These are phyloP conservation scores for Rhyzopertha dominica DNA, from an alignment of 1,140 invertebrate genomes.

Conservation along the genomic window DNA sequence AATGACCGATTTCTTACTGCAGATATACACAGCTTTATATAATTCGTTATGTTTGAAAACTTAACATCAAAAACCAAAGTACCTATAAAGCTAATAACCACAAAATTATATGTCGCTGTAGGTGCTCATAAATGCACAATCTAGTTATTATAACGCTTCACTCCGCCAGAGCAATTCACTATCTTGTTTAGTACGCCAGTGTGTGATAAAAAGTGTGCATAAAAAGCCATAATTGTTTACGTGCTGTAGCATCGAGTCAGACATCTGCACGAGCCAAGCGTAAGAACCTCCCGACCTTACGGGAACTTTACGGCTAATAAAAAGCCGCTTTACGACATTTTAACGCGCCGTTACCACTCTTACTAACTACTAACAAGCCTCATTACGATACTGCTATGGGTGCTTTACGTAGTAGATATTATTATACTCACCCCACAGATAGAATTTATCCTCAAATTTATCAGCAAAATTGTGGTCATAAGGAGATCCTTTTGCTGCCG, in stretches of 20 bases:
- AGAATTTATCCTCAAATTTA: constrained; percentile 23
- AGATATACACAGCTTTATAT: too few relatives aligned
- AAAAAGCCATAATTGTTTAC: constrained; percentile 36
- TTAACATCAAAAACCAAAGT: too few relatives aligned
- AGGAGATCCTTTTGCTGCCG: too few relatives aligned
- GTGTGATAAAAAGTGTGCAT: constrained; percentile 15
- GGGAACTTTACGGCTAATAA: constrained; percentile 41
- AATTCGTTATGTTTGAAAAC: too few relatives aligned
- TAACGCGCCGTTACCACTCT: constrained; percentile 41
- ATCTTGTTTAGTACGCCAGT: too few relatives aligned
- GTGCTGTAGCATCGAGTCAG: constrained; percentile 25
- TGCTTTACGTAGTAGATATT: constrained; percentile 28
- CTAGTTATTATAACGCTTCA: too few relatives aligned
- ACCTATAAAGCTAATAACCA: too few relatives aligned
- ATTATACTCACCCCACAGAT: constrained; percentile 25
- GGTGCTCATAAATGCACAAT: too few relatives aligned
- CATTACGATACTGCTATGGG: constrained; percentile 41
- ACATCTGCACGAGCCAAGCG: constrained; percentile 29
- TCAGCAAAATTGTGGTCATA: too few relatives aligned
- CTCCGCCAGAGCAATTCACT: too few relatives aligned
- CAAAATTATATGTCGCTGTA: too few relatives aligned
- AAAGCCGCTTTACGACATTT: constrained; percentile 43
- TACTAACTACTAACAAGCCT: constrained; percentile 42
- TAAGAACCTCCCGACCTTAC: constrained; percentile 35
- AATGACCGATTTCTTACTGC: too few relatives aligned